These are phyloP conservation scores for Drosophila cracens DNA, from an alignment of 2,888 invertebrate genomes.

Conservation along the genomic window DNA sequence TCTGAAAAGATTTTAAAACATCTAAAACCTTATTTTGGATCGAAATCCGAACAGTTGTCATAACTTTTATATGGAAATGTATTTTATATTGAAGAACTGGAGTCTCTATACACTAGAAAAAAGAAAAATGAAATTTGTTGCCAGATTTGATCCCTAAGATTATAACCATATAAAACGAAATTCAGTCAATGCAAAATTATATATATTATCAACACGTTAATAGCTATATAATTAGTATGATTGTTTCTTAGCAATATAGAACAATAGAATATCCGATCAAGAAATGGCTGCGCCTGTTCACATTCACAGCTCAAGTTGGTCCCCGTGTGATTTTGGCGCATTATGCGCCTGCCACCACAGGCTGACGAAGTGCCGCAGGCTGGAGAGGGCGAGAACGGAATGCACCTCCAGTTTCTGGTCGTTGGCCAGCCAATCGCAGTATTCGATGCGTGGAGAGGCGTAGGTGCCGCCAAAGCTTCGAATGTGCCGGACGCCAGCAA, in stretches of 20 bases:
- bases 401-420: constrained; percentile 55
- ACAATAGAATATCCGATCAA: constrained; percentile 18
- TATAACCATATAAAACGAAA: neutral
- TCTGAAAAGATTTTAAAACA: no score
- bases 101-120: no score
- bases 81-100: no score
- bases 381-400: constrained; percentile 72
- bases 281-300: constrained; percentile 44
- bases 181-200: constrained; percentile 34
- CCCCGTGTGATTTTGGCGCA: neutral
- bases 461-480: constrained; percentile 74
- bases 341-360: constrained; percentile 71
- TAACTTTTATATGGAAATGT: neutral
- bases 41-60: neutral
- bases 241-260: constrained; percentile 1
- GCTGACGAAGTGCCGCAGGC: constrained; percentile 68
- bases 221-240: constrained; percentile 5
- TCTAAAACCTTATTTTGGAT: no score
- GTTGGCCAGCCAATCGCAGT: constrained; percentile 65
- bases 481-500: constrained; percentile 74
- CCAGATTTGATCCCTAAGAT: neutral
- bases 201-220: constrained; percentile 37
- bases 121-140: accelerated
- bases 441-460: constrained; percentile 66
- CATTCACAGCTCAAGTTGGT: neutral